Evolutionary conservation across 2,888 invertebrate species (phyloP).

Genomic region (Acrobasis consociella): DNA sequence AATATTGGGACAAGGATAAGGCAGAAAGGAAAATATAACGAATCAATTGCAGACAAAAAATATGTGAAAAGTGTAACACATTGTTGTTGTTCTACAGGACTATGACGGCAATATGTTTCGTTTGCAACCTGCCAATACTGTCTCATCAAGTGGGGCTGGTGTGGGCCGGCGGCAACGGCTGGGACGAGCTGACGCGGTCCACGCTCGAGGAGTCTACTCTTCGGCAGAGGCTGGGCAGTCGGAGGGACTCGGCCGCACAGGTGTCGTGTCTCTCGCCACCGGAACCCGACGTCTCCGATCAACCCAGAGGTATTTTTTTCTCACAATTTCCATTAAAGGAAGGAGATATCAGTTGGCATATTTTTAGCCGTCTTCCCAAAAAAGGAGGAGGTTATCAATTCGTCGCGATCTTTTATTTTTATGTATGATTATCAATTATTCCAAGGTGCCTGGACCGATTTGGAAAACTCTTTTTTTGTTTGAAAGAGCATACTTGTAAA

Average conservation of each 20-base stretch:
- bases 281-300: conserved; percentile 87
- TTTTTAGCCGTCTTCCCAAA: too few relatives aligned
- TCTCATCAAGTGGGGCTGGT: conserved; percentile 96
- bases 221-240: conserved; percentile 91
- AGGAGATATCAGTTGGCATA: too few relatives aligned
- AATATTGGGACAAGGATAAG: too few relatives aligned
- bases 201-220: conserved; percentile 93
- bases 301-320: conserved; percentile 59
- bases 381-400: too few relatives aligned
- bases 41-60: background rate
- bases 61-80: conserved; percentile 30
- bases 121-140: conserved; percentile 97
- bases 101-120: conserved; percentile 97
- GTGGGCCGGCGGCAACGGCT: conserved; percentile 97
- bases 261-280: conserved; percentile 93
- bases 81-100: conserved; percentile 85
- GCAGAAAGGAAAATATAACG: too few relatives aligned
- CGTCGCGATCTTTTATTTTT: too few relatives aligned
- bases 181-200: conserved; percentile 95
- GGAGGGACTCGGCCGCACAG: conserved; percentile 95
- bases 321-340: too few relatives aligned
- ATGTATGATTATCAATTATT: too few relatives aligned
- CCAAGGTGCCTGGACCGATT: too few relatives aligned
- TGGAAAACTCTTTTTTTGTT: too few relatives aligned
- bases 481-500: too few relatives aligned